A percentile compares a stretch with the other conserved stretches of the same genome.
Evolutionary conservation across 53 echinoderm and acorn worm genomes (phyloP).

Genomic region (Glandiceps talaboti): DNA sequence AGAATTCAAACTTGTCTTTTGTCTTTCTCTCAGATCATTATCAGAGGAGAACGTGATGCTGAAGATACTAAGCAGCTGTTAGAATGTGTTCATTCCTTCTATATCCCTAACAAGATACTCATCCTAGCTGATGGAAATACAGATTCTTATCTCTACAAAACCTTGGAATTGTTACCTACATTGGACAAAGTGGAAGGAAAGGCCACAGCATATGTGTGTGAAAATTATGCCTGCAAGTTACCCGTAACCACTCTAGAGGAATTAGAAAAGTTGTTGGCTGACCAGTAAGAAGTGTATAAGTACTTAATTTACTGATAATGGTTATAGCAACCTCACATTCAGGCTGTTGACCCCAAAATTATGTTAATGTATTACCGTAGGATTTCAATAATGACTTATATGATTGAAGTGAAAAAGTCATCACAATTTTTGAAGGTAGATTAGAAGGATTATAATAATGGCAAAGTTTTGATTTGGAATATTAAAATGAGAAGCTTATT

Average conservation of each 20-base stretch:
- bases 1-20: neutral
- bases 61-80: conserved; percentile 59
- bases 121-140: conserved; percentile 61
- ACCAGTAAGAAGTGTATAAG: no score
- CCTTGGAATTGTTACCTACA: conserved; percentile 47
- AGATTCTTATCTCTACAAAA: conserved; percentile 47
- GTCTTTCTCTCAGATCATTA: conserved; percentile 47
- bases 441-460: no score
- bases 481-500: no score
- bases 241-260: conserved; percentile 61
- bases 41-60: conserved; percentile 51
- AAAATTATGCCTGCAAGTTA: conserved; percentile 79
- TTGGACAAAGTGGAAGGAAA: conserved; percentile 59
- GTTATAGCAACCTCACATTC: no score
- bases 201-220: conserved; percentile 87
- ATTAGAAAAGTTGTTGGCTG: conserved; percentile 30
- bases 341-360: no score
- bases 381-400: no score
- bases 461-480: no score
- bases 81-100: conserved; percentile 50
- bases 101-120: conserved; percentile 77
- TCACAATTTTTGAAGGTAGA: no score
- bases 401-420: no score
- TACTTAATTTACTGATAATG: no score
- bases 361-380: no score